A percentile compares a stretch with the other conserved stretches of the same genome.
phyloP scores from a whole-genome alignment of 2,113 vertebrate genomes.

The Spilogale gracilis region DNA sequence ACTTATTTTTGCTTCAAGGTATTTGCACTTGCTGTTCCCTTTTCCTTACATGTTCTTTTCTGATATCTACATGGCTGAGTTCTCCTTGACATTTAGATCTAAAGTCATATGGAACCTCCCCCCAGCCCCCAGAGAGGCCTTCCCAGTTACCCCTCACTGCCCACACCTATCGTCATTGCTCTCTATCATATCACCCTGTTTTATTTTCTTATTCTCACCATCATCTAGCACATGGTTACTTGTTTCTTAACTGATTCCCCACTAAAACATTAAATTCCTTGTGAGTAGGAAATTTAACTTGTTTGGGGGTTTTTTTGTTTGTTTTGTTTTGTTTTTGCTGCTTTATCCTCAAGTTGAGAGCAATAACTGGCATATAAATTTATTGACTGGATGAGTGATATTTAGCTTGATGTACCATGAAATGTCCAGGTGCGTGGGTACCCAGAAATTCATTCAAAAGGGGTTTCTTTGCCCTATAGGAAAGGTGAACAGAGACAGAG shows the following conservation, averaged over 20 bases:
- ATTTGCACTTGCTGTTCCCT: neutral
- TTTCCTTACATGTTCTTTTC: neutral
- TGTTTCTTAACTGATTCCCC: neutral
- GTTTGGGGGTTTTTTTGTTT: neutral
- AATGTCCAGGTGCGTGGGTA: neutral
- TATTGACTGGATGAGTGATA: neutral
- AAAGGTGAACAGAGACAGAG: neutral
- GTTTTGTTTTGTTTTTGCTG: neutral
- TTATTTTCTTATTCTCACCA: neutral
- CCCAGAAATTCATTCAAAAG: neutral
- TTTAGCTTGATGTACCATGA: neutral
- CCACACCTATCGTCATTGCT: no score
- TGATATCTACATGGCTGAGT: neutral
- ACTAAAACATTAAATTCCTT: constrained; percentile 2
- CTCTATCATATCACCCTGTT: neutral
- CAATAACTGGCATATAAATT: neutral
- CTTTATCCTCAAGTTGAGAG: neutral
- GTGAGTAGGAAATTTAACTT: neutral
- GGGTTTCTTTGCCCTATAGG: neutral
- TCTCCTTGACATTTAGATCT: neutral
- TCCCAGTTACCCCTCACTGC: neutral
- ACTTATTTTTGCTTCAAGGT: neutral
- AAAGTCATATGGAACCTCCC: neutral
- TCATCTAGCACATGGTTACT: neutral
- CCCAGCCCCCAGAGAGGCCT: neutral